Evolutionary conservation across 2,797 vertebrate species (phyloP), one percentile per base, ranked within the genome.

Genomic region (Coluber constrictor): DNA sequence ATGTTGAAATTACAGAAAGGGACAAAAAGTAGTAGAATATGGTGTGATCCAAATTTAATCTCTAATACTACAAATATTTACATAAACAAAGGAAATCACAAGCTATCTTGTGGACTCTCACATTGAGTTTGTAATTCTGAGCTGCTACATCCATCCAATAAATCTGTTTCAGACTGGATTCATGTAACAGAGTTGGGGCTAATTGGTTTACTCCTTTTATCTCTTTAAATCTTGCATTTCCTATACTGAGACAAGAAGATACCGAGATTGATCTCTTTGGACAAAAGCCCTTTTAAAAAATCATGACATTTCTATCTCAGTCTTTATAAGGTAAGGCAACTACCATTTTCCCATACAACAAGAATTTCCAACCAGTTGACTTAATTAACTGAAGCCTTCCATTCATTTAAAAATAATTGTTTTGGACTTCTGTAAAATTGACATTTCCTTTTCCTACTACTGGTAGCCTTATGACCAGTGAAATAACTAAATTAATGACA

Each of bases 21-120:
- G 13, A 86, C 23, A 63, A 54, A 60, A 47, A 90, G n/a, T 56
- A 90, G 10, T 32, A 63, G 29, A 90, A 37, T 37, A 90, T 90
- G 59, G 18, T 27, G 55, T 18, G 18, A 90, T 79, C 54, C 25
- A 61, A 55, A 91, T 83, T 83, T 83, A 83, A 63, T 32, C 12
- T 60, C 92, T 90, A 90, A 63, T 54, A n/a, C 1, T 88, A 74
- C 37, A 70, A 93, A 79, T 88, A 60, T 90, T 92, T 89, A 83
- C 43, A 16, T 89, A 86, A 86, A 83, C 20, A 83, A 60, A 89
- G 54, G 60, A 87, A 92, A 88, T 59, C 18, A 20, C 6, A 56
- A 88, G 66, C 20, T 7, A 55, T 63, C 10, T 57, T 59, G 56
- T 32, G 56, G 7, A 88, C 9, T 25, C 56, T 88, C 74, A 79